Evolutionary conservation across 1,140 invertebrate species (phyloP).

Genomic region (Drosophila kurseongensis): DNA sequence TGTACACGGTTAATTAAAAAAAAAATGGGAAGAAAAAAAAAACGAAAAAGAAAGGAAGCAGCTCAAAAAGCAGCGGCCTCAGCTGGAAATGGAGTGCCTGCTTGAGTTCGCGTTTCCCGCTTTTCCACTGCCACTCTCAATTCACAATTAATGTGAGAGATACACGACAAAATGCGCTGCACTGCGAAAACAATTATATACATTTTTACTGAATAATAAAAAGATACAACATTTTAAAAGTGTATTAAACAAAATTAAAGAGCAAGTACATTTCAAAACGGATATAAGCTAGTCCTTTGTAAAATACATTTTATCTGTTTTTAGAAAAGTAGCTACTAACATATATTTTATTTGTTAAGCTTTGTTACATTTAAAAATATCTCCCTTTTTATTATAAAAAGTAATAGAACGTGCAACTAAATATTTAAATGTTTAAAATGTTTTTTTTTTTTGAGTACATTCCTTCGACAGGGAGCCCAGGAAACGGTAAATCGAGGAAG

Average conservation of each 20-base stretch:
- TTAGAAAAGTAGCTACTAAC: no score
- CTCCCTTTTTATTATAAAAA: no score
- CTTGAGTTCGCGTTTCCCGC: slow-evolving; percentile 38
- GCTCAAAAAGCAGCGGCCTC: slow-evolving; percentile 32
- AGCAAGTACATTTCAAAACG: no score
- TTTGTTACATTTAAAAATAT: not conserved
- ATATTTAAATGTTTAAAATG: no score
- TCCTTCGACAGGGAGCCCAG: slow-evolving; percentile 17
- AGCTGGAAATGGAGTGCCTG: slow-evolving; percentile 48
- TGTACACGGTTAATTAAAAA: slow-evolving; percentile 79
- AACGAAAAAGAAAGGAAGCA: slow-evolving; percentile 28
- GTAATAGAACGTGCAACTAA: no score
- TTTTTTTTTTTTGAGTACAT: slow-evolving; percentile 7
- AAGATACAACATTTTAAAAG: no score
- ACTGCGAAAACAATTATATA: not conserved
- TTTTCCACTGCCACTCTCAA: not conserved
- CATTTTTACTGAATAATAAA: no score
- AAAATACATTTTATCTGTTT: no score
- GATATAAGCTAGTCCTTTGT: no score
- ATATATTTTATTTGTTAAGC: no score
- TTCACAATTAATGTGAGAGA: slow-evolving; percentile 70
- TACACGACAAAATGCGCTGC: slow-evolving; percentile 54
- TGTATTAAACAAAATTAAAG: not conserved
- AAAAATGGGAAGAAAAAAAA: slow-evolving; percentile 28
- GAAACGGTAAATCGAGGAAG: slow-evolving; percentile 27